These are phyloP conservation scores for Lysiphlebus fabarum DNA, from an alignment of 1,140 invertebrate genomes.

Conservation along the genomic window DNA sequence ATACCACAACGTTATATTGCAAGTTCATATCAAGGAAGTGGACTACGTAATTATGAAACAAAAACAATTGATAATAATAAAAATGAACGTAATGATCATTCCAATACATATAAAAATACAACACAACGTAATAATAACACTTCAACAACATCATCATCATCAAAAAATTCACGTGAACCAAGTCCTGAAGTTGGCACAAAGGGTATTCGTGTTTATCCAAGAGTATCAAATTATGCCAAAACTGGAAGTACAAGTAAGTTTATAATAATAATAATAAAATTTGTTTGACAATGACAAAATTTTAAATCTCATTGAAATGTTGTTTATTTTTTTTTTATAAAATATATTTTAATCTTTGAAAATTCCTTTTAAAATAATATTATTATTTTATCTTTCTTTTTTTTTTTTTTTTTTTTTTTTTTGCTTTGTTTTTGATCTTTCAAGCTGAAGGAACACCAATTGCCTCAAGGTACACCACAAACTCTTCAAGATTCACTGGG, in stretches of 20 bases:
- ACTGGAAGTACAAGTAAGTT: conserved; percentile 36
- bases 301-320: no score
- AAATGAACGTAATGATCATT: conserved; percentile 39
- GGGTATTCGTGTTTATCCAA: conserved; percentile 39
- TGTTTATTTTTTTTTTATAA: no score
- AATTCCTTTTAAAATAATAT: no score
- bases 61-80: conserved; percentile 39
- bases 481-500: conserved; percentile 8
- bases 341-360: no score
- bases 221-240: conserved; percentile 38
- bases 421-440: conserved; percentile 8
- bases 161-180: conserved; percentile 42
- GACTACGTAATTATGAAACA: conserved; percentile 31
- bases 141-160: conserved; percentile 34
- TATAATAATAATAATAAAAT: not conserved
- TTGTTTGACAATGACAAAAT: no score
- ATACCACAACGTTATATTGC: conserved; percentile 38
- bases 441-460: conserved; percentile 2
- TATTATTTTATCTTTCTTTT: no score
- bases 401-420: no score
- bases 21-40: conserved; percentile 42
- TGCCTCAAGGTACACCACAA: conserved; percentile 4
- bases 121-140: conserved; percentile 31
- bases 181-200: conserved; percentile 46
- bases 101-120: conserved; percentile 35